Conservation (phyloP, 1,140 invertebrate genomes). For the Drosophila guanche region DNA sequence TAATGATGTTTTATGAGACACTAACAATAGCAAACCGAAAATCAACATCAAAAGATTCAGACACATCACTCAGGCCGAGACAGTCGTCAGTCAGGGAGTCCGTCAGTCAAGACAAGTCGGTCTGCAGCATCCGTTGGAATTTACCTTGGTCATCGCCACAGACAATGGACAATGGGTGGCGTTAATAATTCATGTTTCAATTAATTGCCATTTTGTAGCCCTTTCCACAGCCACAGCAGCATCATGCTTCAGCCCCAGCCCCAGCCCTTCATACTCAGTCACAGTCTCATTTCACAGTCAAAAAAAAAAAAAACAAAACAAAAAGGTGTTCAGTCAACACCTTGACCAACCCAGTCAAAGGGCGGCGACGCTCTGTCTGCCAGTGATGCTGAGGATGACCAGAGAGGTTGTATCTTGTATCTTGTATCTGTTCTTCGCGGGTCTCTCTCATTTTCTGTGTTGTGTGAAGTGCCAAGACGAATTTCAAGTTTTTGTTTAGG, state of each 20-base stretch:
- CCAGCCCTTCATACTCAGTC: no score
- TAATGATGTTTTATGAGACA: conserved; percentile 72
- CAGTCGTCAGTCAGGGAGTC: conserved; percentile 15
- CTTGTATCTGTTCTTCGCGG: not conserved
- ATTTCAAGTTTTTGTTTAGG: conserved; percentile 75
- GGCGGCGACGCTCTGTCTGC: conserved; percentile 32
- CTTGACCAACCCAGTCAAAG: conserved; percentile 54
- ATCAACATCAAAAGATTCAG: conserved; percentile 54
- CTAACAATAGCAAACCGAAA: conserved; percentile 62
- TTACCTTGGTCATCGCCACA: conserved; percentile 75
- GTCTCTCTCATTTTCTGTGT: conserved; percentile 20
- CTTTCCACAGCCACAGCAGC: conserved; percentile 18
- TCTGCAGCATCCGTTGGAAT: conserved; percentile 64
- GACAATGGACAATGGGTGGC: conserved; percentile 73
- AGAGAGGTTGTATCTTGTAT: not conserved
- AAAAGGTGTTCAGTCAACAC: conserved; percentile 64
- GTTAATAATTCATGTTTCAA: conserved; percentile 83
- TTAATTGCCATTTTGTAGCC: conserved; percentile 82
- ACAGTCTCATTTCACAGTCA: no score
- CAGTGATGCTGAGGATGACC: conserved; percentile 11
- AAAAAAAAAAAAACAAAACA: no score
- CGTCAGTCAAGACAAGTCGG: conserved; percentile 29
- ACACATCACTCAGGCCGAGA: conserved; percentile 37
- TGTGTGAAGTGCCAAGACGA: conserved; percentile 72
- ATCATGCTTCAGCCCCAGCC: not conserved